Base-by-base conservation (phyloP, 2,113 vertebrate genomes). In the Alaudala cheleensis region DNA sequence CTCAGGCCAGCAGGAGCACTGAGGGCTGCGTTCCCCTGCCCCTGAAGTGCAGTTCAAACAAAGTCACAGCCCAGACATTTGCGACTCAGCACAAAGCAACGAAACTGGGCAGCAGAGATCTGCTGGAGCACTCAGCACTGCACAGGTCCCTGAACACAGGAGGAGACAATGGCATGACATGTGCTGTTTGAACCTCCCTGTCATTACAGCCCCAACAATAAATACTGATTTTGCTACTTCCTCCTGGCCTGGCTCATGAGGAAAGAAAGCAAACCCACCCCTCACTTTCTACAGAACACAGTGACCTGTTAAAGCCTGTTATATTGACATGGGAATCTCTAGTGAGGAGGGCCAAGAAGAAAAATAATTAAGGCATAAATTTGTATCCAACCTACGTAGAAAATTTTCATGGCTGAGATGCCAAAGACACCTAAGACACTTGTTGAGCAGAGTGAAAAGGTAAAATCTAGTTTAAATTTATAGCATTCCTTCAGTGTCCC, bases 401-500 rank as follows among this genome's bases (percentile, higher is more conserved):
- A 97, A 96, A 65, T 67, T 93, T 95, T n/a, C 83, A 88, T 72
- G 86, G 93, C 91, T 8, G 81, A 97, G 97, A 98, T 97, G 96
- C 96, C 67, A 85, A 82, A 97, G 98, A 98, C 97, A 98, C 97
- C 97, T 96, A 98, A 98, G 98, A 98, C 97, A 98, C 97, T 98
- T 96, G 97, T 97, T 97, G 97, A 97, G 96, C 97, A 95, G 95
- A 98, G 97, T 97, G 97, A 97, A 97, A 98, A 98, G 97, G 97
- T 98, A 98, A 97, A 98, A 98, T 98, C 97, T 97, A 97, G 97
- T 98, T 98, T 94, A 97, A 97, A 97, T 98, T 98, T 98, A 98
- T 98, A 98, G 97, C 97, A 98, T 98, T 98, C 98, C 95, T 98
- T 96, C 97, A 96, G 98, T 98, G 97, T 98, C 98, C 98, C 98